A percentile compares a stretch with the other conserved stretches of the same genome.
phyloP scores from a whole-genome alignment of 2,113 vertebrate species.

The Odontesthes bonariensis region DNA sequence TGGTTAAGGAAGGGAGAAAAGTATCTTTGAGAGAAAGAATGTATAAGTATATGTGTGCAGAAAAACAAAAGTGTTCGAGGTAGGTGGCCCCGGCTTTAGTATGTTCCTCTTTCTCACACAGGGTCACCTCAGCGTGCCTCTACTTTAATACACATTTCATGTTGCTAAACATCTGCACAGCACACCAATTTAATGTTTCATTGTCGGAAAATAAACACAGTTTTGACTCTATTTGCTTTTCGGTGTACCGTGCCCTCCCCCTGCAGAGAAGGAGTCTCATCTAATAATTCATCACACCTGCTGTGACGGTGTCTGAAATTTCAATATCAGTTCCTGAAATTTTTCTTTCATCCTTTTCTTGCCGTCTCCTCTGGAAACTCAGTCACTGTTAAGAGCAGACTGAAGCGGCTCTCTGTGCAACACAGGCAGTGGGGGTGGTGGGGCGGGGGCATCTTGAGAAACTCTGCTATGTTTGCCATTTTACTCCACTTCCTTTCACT shows the following conservation, averaged over 20 bases:
- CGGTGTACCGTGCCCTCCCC: no score
- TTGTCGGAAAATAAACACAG: not conserved
- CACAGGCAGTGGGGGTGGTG: not conserved
- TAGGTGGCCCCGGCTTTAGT: conserved; percentile 16
- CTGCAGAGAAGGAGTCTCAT: no score
- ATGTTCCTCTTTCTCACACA: not conserved
- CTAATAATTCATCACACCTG: no score
- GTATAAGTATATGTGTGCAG: conserved; percentile 31
- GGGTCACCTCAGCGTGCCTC: conserved; percentile 22
- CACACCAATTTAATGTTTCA: not conserved
- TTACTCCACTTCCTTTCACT: conserved; percentile 64
- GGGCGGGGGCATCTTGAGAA: conserved; percentile 54
- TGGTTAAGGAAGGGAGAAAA: not conserved
- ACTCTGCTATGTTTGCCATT: conserved; percentile 50
- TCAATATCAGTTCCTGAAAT: not conserved
- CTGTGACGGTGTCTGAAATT: no score
- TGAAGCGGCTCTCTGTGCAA: conserved; percentile 8
- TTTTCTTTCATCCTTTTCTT: not conserved
- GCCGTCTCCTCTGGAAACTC: conserved; percentile 11
- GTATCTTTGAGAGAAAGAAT: conserved; percentile 9
- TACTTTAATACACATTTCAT: conserved; percentile 9
- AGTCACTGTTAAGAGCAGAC: conserved; percentile 36
- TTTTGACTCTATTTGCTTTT: no score
- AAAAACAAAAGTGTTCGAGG: conserved; percentile 42
- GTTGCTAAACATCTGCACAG: not conserved